phyloP scores from a whole-genome alignment of 2,797 vertebrate species.

The Labeo calbasu region DNA sequence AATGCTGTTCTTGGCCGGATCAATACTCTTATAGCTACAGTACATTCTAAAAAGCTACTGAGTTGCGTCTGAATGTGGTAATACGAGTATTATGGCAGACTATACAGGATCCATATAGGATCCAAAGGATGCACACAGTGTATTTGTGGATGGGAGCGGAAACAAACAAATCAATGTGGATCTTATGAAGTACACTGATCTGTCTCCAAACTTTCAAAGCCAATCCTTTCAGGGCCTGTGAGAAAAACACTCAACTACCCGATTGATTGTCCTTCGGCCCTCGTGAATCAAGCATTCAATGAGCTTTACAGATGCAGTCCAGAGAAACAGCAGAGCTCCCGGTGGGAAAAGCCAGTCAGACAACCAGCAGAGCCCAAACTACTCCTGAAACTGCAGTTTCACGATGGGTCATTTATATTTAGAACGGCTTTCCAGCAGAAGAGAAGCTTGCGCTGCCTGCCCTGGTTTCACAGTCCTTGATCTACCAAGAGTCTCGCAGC shows the following conservation, averaged over 20 bases:
- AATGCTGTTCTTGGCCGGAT: constrained; percentile 43
- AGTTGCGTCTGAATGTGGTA: not conserved
- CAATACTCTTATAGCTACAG: not conserved
- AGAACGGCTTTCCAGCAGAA: not conserved
- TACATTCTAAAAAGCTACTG: constrained; percentile 10
- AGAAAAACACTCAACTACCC: constrained; percentile 9
- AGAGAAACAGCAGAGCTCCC: constrained; percentile 14
- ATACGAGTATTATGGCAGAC: not conserved
- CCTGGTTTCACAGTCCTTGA: constrained; percentile 14
- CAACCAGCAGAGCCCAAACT: constrained; percentile 15
- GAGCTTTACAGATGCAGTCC: constrained; percentile 19
- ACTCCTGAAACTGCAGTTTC: constrained; percentile 23
- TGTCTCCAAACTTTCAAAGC: not conserved
- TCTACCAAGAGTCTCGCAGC: not conserved
- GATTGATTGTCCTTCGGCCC: constrained; percentile 24
- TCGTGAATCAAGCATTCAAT: constrained; percentile 1
- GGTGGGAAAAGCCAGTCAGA: constrained; percentile 7
- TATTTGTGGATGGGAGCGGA: not conserved
- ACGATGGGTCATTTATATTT: constrained; percentile 38
- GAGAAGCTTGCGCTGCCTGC: constrained; percentile 1
- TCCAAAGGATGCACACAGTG: not conserved
- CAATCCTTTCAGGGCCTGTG: not conserved
- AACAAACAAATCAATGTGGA: constrained; percentile 41
- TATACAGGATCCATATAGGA: not conserved
- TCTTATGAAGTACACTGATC: not conserved